Evolutionary conservation across 64 coral and sea anemone species (phyloP), one percentile per base, ranked within the genome.

Genomic region (Montipora cactus): DNA sequence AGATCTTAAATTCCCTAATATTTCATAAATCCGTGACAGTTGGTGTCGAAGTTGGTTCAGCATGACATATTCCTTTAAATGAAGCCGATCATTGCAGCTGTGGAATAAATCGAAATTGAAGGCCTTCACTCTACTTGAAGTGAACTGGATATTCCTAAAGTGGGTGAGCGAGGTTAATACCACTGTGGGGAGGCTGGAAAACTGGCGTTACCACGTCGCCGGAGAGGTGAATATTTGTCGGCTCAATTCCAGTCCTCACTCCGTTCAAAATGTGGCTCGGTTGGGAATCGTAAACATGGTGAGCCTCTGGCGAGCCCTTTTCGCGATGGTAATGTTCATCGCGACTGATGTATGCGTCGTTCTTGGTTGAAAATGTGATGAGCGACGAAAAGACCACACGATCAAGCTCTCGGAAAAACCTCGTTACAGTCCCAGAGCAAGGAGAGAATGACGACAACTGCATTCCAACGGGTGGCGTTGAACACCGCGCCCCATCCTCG

Each of bases 371-470:
- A 3, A 48, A 49, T 16, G 59, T 48, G 44, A 85, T 85, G 81
- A 85, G 81, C 16, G 15, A 62, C 19, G 81, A 7, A 69, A 85
- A 71, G 8, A 49, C 8, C 47, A 19, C 6, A 69, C 15, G 28
- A 9, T 69, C 81, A 49, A 85, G 61, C 12, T 9, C 45, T 12
- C 47, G 23, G 44, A 68, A 70, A 49, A 66, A 16, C 64, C 44
- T 70, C 3, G 45, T 44, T 3, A 22, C 28, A 8, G 37, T 85
- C 8, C 22, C 14, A 7, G 81, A 85, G 50, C 5, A 49, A 7
- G 44, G 23, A 7, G 81, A 85, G 2, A 70, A 70, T 85, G 81
- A 85, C 81, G 81, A 49, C 81, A 70, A 69, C 45, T 18, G 13
- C 44, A 18, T n/a, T 70, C 6, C 44, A 85, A 49, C 81, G 48